Evolutionary conservation across 2,888 invertebrate genomes (phyloP), one percentile per base, ranked within the genome.

Genomic region (Plusia festucae): DNA sequence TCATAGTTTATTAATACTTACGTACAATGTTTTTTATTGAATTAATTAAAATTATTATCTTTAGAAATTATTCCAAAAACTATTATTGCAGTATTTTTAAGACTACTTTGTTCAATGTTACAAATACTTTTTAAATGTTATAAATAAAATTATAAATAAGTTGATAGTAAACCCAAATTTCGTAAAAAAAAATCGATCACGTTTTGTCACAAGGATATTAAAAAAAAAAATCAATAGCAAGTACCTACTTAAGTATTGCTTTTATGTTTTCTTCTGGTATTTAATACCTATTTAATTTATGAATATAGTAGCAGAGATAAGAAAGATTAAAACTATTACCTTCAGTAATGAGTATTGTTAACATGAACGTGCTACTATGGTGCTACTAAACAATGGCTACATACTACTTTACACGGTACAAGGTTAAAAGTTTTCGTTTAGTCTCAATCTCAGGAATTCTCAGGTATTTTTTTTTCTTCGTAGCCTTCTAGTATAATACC

Each of bases 1-100:
- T 82, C 87, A 90, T 82, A 88, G 89, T 62, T 73, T 67, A 63
- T 78, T 67, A 76, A 73, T 78, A 76, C 70, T 76, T 76, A 75
- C 69, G 76, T 60, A 53, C 27, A 70, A 30, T 63, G 40, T 30
- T 13, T 51, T 53, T 13, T 55, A 22, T 27, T 40, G 46, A 20
- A 22, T 52, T 13, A 20, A 64, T 24, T 62, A 54, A 7, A n/a
- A 32, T 61, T 67, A 67, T 44, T n/a, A n/a, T n/a, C n/a, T n/a
- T 64, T 67, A 69, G 57, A 49, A 65, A 61, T 20, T 32, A 54
- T n/a, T 15, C 15, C 46, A 57, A 27, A 32, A 67, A 59, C 59
- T 53, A 0, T 46, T 34, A 44, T 30, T 15, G 40, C 40, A 40
- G 27, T 16, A 16, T 44, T 20, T 65, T 24, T 51, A 27, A 32